These are phyloP conservation scores for Bombus polaris DNA, from an alignment of 1,140 invertebrate species.

Conservation along the genomic window DNA sequence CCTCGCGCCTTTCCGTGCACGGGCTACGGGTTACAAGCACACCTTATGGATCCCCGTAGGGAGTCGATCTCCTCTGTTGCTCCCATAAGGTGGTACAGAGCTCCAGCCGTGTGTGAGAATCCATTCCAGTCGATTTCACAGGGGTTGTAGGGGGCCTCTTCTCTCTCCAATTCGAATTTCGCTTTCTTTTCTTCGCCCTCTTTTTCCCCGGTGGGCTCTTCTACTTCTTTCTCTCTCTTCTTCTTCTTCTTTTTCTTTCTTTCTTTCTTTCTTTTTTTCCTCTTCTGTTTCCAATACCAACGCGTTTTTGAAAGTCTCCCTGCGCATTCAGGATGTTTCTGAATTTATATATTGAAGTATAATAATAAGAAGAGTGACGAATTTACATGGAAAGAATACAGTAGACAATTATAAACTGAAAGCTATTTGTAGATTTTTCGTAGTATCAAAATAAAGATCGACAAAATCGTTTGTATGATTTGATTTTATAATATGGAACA, in stretches of 20 bases:
- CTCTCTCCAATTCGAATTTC: not conserved
- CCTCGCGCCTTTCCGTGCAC: slow-evolving; percentile 43
- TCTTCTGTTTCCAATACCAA: not conserved
- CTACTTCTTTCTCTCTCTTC: slow-evolving; percentile 11
- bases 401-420: too few relatives aligned
- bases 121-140: slow-evolving; percentile 80
- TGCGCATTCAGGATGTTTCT: not conserved
- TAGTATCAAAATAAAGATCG: too few relatives aligned
- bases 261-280: slow-evolving; percentile 4
- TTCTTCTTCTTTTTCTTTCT: not conserved
- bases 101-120: slow-evolving; percentile 81
- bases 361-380: not conserved
- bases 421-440: too few relatives aligned
- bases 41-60: slow-evolving; percentile 64
- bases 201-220: not conserved
- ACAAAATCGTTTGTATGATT: too few relatives aligned
- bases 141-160: slow-evolving; percentile 70
- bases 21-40: slow-evolving; percentile 59
- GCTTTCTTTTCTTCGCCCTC: not conserved
- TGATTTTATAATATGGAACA: too few relatives aligned
- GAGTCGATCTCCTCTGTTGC: slow-evolving; percentile 57
- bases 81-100: slow-evolving; percentile 77
- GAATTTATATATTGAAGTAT: not conserved
- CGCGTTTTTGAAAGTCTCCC: slow-evolving; percentile 22
- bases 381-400: not conserved